A percentile compares a stretch with the other conserved stretches of the same genome.
Conservation (phyloP, 1,140 invertebrate genomes). For the Lasaia peninsularis region DNA sequence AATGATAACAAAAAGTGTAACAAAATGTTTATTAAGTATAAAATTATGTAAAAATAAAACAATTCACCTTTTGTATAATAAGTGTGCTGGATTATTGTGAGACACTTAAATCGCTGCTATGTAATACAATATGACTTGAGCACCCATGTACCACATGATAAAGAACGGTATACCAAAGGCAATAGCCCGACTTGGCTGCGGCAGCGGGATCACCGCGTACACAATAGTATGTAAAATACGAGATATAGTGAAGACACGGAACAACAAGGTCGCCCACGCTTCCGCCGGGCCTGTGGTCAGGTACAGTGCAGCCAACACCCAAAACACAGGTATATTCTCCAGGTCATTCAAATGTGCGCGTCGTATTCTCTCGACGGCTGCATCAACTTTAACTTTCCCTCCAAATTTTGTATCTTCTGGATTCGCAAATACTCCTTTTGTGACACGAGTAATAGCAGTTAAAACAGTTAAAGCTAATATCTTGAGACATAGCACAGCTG, state of each 20-base stretch:
- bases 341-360: slow-evolving; percentile 86
- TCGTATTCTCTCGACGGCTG: slow-evolving; percentile 74
- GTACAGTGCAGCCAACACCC: slow-evolving; percentile 81
- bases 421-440: slow-evolving; percentile 52
- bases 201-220: slow-evolving; percentile 74
- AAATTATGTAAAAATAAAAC: background rate
- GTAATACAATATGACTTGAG: slow-evolving; percentile 46
- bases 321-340: slow-evolving; percentile 85
- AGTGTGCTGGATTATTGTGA: no score
- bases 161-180: slow-evolving; percentile 38
- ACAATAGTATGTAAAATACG: slow-evolving; percentile 82
- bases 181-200: slow-evolving; percentile 46
- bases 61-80: background rate
- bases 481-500: slow-evolving; percentile 77
- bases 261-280: slow-evolving; percentile 76
- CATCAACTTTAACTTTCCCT: slow-evolving; percentile 70
- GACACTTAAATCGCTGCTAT: slow-evolving; percentile 37
- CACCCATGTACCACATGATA: slow-evolving; percentile 54
- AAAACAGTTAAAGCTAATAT: slow-evolving; percentile 71
- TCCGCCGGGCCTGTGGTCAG: slow-evolving; percentile 78
- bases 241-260: slow-evolving; percentile 78
- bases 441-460: slow-evolving; percentile 65
- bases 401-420: slow-evolving; percentile 54
- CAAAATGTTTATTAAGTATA: no score
- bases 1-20: no score